Percentiles rank a stretch among this genome's conserved stretches.
phyloP scores from a whole-genome alignment of 1,140 invertebrate genomes.

The Drosophila truncata region DNA sequence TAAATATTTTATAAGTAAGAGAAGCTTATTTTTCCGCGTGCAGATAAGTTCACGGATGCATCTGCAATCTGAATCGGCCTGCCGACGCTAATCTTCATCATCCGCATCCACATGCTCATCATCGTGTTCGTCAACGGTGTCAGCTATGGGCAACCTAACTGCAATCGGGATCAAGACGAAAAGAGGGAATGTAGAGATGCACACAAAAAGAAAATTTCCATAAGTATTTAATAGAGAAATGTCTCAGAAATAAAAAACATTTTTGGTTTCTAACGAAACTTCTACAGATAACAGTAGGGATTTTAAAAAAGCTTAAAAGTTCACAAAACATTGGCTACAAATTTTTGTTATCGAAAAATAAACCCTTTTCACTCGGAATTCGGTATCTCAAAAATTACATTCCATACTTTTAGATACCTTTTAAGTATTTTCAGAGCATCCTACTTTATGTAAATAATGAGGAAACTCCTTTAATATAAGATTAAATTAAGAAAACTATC shows the following conservation, averaged over 20 bases:
- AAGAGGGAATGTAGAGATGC: not conserved
- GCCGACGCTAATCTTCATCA: constrained; percentile 79
- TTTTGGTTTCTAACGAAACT: too few relatives aligned
- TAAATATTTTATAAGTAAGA: not conserved
- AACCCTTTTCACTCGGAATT: not conserved
- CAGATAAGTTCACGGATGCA: constrained; percentile 64
- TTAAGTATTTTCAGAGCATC: too few relatives aligned
- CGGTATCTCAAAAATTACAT: not conserved
- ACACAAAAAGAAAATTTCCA: not conserved
- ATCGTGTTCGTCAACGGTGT: constrained; percentile 80
- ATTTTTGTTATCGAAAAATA: too few relatives aligned
- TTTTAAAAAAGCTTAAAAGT: too few relatives aligned
- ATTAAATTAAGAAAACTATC: not conserved
- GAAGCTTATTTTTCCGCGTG: not conserved
- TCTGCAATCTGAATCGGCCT: constrained; percentile 79
- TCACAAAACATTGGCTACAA: too few relatives aligned
- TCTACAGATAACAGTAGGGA: too few relatives aligned
- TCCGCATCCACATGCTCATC: constrained; percentile 56
- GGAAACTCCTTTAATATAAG: not conserved
- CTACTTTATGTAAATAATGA: too few relatives aligned
- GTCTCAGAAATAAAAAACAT: not conserved
- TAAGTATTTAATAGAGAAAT: not conserved
- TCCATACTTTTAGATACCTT: too few relatives aligned
- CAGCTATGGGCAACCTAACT: constrained; percentile 75
- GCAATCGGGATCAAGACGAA: constrained; percentile 58